A percentile compares a stretch with the other conserved stretches of the same genome.
These are phyloP conservation scores for Cosmia trapezina DNA, from an alignment of 2,888 invertebrate genomes.

Conservation along the genomic window DNA sequence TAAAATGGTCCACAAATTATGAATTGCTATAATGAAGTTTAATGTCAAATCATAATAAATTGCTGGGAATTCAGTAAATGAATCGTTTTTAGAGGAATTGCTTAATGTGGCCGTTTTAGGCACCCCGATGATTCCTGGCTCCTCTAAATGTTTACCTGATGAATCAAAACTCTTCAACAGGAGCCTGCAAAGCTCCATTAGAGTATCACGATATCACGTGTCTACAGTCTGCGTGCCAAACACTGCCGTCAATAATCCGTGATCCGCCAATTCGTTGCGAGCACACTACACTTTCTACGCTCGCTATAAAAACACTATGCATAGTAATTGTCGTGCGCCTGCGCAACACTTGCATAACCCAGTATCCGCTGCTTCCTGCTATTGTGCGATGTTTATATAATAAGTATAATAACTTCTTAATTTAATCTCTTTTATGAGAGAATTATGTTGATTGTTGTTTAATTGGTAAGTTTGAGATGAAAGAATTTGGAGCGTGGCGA, in stretches of 20 bases:
- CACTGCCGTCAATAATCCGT: slow-evolving; percentile 34
- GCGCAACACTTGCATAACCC: slow-evolving; percentile 51
- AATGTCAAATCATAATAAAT: too few species aligned
- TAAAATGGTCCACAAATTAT: too few species aligned
- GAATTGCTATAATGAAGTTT: too few species aligned
- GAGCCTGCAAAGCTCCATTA: neutral
- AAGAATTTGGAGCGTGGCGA: slow-evolving; percentile 50
- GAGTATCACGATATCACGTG: slow-evolving; percentile 6
- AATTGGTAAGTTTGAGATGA: slow-evolving; percentile 31
- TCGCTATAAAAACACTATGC: slow-evolving; percentile 56
- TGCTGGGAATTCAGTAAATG: too few species aligned
- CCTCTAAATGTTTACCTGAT: neutral
- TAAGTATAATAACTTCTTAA: slow-evolving; percentile 50
- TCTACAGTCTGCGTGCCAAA: slow-evolving; percentile 35
- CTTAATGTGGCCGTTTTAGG: too few species aligned
- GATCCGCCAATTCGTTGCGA: slow-evolving; percentile 52
- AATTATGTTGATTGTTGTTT: slow-evolving; percentile 47
- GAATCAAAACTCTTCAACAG: neutral
- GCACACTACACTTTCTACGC: slow-evolving; percentile 58
- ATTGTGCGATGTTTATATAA: slow-evolving; percentile 58
- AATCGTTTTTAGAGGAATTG: too few species aligned
- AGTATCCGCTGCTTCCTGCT: slow-evolving; percentile 57
- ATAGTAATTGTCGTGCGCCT: slow-evolving; percentile 59
- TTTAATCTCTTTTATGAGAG: slow-evolving; percentile 43
- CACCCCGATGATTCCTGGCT: too few species aligned